A percentile compares a stretch with the other conserved stretches of the same genome.
Evolutionary conservation across 2,113 vertebrate genomes (phyloP).

Genomic region (Arenaria interpres): DNA sequence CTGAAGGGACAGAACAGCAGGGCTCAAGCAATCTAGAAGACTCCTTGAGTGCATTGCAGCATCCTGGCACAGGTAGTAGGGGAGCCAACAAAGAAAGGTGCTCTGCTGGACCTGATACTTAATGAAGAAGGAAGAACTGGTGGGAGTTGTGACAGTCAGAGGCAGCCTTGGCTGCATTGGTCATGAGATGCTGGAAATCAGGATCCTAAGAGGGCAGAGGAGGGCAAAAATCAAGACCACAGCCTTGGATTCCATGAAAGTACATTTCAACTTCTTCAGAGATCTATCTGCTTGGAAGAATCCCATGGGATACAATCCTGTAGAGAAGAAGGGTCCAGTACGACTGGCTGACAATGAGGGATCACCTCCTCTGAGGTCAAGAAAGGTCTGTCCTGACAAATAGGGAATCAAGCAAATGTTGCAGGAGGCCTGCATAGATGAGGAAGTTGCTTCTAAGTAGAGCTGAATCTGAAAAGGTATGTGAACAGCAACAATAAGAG

Average conservation of each 20-base stretch:
- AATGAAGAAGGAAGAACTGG: neutral
- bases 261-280: neutral
- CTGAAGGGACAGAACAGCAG: neutral
- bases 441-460: neutral
- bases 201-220: neutral
- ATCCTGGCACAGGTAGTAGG: neutral
- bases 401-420: neutral
- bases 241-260: neutral
- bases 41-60: neutral
- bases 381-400: neutral
- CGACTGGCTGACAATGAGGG: neutral
- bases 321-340: neutral
- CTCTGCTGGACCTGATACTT: neutral
- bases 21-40: neutral
- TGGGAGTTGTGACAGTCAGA: neutral
- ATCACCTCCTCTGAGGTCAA: neutral
- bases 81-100: neutral
- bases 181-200: neutral
- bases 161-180: neutral
- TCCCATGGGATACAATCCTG: neutral
- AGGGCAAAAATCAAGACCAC: neutral
- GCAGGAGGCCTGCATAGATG: neutral
- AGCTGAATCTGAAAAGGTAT: neutral
- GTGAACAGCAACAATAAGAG: neutral
- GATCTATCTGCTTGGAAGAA: neutral